A percentile compares a stretch with the other conserved stretches of the same genome.
Evolutionary conservation across 2,113 vertebrate species (phyloP).

Genomic region (Oncorhynchus keta): DNA sequence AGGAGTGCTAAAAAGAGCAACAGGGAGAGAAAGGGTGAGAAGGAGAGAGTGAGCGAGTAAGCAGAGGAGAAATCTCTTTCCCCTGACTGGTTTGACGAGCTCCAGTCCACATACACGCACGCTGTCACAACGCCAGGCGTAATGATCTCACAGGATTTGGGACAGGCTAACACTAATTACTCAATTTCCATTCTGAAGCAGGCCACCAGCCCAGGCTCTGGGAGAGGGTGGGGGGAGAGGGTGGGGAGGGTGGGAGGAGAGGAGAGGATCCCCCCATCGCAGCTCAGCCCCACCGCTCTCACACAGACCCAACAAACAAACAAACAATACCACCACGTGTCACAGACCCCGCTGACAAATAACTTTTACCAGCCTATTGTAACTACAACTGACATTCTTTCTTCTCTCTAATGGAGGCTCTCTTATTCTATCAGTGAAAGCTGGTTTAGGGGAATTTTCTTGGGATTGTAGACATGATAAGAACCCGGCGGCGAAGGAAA

Average conservation of each 20-base stretch:
- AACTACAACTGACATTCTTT: slow-evolving; percentile 8
- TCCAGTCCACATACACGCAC: slow-evolving; percentile 39
- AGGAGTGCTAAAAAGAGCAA: neutral
- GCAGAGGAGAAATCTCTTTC: slow-evolving; percentile 13
- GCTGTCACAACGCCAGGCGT: slow-evolving; percentile 39
- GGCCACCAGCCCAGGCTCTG: neutral
- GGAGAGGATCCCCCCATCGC: neutral
- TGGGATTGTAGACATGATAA: slow-evolving; percentile 56
- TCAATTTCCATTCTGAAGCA: slow-evolving; percentile 33
- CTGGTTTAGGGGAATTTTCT: slow-evolving; percentile 41
- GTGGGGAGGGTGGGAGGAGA: neutral
- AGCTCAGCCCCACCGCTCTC: neutral
- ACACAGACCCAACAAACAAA: slow-evolving; percentile 3
- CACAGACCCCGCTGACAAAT: slow-evolving; percentile 7
- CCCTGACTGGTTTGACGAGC: slow-evolving; percentile 62
- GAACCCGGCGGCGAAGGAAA: slow-evolving; percentile 50
- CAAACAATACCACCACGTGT: slow-evolving; percentile 23
- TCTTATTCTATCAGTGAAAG: slow-evolving; percentile 57
- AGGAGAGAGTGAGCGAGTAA: neutral
- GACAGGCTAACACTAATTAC: slow-evolving; percentile 48
- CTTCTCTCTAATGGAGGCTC: slow-evolving; percentile 43
- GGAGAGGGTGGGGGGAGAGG: neutral
- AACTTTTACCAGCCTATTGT: slow-evolving; percentile 2
- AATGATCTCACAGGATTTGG: slow-evolving; percentile 57
- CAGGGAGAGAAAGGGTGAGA: slow-evolving; percentile 6